phyloP scores from a whole-genome alignment of 2,888 invertebrate species.

The Idaea aversata region DNA sequence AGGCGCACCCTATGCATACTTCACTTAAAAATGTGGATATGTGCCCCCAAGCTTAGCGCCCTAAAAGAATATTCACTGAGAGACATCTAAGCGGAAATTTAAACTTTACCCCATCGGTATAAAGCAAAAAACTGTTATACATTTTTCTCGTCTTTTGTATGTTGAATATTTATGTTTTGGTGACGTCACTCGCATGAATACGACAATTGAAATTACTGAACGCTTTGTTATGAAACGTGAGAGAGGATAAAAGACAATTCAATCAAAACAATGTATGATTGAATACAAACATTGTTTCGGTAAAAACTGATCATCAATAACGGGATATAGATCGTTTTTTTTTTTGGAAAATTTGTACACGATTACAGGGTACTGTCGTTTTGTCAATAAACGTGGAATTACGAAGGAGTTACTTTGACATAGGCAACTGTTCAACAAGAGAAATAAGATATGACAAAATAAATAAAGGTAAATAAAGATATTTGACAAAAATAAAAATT shows the following conservation, averaged over 20 bases:
- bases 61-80: conserved; percentile 2
- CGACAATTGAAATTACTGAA: conserved; percentile 47
- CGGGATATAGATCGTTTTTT: background rate
- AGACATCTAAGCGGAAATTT: conserved; percentile 5
- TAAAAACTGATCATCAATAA: conserved; percentile 16
- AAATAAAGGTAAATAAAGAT: too few species aligned
- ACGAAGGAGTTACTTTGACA: too few species aligned
- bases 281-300: conserved; percentile 33
- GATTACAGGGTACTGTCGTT: too few species aligned
- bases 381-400: too few species aligned
- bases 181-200: conserved; percentile 40
- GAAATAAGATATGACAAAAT: too few species aligned
- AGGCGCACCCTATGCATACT: conserved; percentile 24
- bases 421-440: too few species aligned
- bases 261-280: conserved; percentile 36
- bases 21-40: conserved; percentile 27
- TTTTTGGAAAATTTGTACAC: too few species aligned
- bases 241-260: conserved; percentile 4
- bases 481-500: too few species aligned
- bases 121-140: background rate
- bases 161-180: conserved; percentile 41
- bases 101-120: conserved; percentile 6
- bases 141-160: conserved; percentile 5
- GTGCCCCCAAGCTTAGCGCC: conserved; percentile 19
- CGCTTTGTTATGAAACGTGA: conserved; percentile 4